phyloP scores from a whole-genome alignment of 2,113 vertebrate genomes.

The Gallinago paraguaiae region DNA sequence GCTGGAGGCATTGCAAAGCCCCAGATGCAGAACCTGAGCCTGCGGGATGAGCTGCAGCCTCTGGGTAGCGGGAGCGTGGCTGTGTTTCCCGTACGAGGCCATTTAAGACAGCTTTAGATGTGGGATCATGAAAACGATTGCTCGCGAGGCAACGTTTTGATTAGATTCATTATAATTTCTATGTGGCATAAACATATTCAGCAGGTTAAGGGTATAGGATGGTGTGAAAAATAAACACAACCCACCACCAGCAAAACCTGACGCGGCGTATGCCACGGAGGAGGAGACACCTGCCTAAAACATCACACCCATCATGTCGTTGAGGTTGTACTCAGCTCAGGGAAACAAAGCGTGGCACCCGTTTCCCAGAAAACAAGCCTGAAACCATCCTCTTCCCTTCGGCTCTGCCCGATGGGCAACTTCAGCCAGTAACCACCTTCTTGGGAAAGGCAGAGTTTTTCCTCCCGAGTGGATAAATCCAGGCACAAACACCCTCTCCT shows the following conservation, averaged over 20 bases:
- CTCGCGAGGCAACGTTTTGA: not conserved
- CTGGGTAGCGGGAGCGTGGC: fast-evolving
- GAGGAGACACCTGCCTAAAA: fast-evolving
- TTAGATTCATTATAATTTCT: not conserved
- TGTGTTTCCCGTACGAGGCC: fast-evolving
- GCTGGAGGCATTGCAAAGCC: not conserved
- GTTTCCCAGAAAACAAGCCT: not conserved
- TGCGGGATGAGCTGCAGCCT: fast-evolving
- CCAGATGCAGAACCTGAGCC: not conserved
- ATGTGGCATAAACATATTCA: not conserved
- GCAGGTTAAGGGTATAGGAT: not conserved
- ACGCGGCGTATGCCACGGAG: fast-evolving
- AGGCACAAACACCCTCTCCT: not conserved
- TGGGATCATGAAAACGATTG: not conserved
- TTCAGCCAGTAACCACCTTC: not conserved
- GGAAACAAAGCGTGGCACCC: not conserved
- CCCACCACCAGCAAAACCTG: not conserved
- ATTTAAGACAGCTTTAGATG: not conserved
- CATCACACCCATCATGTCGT: fast-evolving
- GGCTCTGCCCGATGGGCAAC: not conserved
- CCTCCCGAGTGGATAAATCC: not conserved
- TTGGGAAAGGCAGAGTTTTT: not conserved
- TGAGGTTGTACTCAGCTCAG: not conserved
- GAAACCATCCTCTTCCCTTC: not conserved
- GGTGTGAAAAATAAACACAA: fast-evolving